These are phyloP conservation scores for Corythoichthys intestinalis DNA, from an alignment of 2,113 vertebrate species.

Conservation along the genomic window DNA sequence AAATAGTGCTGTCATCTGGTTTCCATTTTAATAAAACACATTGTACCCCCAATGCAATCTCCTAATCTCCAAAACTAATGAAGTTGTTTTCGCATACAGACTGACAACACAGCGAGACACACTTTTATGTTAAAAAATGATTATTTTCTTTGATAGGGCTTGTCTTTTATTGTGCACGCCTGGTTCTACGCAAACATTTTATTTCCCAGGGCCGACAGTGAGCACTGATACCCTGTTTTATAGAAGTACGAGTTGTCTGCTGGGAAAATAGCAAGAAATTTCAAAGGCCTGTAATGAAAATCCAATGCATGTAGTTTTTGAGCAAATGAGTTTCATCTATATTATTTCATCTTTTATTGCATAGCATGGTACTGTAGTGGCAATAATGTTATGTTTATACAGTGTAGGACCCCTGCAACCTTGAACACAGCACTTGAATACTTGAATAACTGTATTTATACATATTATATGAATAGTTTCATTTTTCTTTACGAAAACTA, in stretches of 20 bases:
- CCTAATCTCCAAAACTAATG: constrained; percentile 52
- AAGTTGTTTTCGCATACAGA: constrained; percentile 54
- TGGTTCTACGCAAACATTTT: not conserved
- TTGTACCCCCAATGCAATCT: constrained; percentile 42
- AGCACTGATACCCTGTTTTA: not conserved
- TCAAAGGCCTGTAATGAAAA: not conserved
- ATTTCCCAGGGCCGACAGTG: not conserved
- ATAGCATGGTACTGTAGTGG: not conserved
- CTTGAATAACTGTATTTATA: too few relatives aligned
- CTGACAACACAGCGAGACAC: constrained; percentile 24
- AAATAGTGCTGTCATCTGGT: constrained; percentile 51
- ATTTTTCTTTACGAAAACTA: too few relatives aligned
- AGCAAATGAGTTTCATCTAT: not conserved
- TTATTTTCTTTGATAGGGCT: constrained; percentile 17
- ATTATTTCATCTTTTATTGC: not conserved
- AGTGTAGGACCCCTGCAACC: too few relatives aligned
- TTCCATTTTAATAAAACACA: constrained; percentile 47
- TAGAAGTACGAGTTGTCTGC: not conserved
- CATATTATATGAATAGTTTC: too few relatives aligned
- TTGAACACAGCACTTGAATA: too few relatives aligned
- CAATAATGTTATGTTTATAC: not conserved
- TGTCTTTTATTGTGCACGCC: constrained; percentile 35
- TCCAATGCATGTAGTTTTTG: not conserved
- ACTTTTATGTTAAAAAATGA: constrained; percentile 15
- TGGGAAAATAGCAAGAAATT: not conserved